These are phyloP conservation scores for Trichopria drosophilae DNA, from an alignment of 2,888 invertebrate species.

Conservation along the genomic window DNA sequence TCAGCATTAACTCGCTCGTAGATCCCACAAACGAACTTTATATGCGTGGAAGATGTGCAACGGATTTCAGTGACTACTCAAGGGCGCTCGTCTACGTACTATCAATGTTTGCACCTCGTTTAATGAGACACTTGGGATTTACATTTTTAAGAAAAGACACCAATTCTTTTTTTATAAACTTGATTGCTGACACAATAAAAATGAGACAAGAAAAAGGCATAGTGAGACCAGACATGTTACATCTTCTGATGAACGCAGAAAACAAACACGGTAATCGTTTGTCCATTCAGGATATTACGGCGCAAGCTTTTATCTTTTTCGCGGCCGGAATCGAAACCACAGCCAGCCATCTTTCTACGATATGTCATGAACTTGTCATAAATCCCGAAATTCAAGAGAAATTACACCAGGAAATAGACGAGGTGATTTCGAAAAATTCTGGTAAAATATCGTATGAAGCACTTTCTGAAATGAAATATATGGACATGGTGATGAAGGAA, in stretches of 20 bases:
- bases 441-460: conserved; percentile 35
- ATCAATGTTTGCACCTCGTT: conserved; percentile 7
- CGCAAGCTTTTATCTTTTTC: conserved; percentile 57
- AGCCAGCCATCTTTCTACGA: conserved; percentile 41
- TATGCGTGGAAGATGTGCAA: conserved; percentile 44
- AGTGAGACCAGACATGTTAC: conserved; percentile 63
- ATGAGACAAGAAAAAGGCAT: conserved; percentile 58
- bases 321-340: conserved; percentile 46
- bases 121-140: conserved; percentile 19
- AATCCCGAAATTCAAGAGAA: conserved; percentile 58
- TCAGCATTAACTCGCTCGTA: conserved; percentile 62
- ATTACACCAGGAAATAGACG: conserved; percentile 50
- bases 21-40: conserved; percentile 63
- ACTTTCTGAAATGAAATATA: conserved; percentile 37
- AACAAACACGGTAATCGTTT: conserved; percentile 28
- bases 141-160: conserved; percentile 15
- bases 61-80: conserved; percentile 22
- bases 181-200: conserved; percentile 55
- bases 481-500: conserved; percentile 54
- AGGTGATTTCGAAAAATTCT: conserved; percentile 22
- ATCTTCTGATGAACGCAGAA: conserved; percentile 60
- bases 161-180: conserved; percentile 26
- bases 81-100: conserved; percentile 16
- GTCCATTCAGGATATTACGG: conserved; percentile 53
- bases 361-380: conserved; percentile 43